Evolutionary conservation across 2,888 invertebrate genomes (phyloP), one percentile per base, ranked within the genome.

Genomic region (Polydrusus pterygomalis): DNA sequence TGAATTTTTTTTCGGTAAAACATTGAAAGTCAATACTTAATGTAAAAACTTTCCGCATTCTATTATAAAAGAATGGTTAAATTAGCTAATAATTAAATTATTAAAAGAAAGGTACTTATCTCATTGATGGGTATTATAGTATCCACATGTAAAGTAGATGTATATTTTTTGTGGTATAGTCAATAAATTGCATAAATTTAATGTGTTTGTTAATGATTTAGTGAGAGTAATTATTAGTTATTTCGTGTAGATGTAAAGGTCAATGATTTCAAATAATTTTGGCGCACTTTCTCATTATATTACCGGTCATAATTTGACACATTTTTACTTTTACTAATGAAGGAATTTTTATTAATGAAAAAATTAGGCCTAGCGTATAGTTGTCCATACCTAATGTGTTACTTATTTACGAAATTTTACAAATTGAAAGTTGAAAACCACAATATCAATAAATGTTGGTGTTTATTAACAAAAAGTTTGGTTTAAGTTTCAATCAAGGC

Each of bases 371-470:
- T 60, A 38, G 13, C 1, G 6, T 10, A 11, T 38, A 38, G 58
- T 17, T 17, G 38, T 60, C 17, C 58, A 38, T 38, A 60, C 38
- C 58, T 60, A 17, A 15, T 17, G 17, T 15, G 38, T 11, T 60
- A 17, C 17, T 60, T 60, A 38, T 38, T 38, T 9, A 11, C 17
- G 17, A 60, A 60, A 38, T 60, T 38, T 17, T 34, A 10, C 17
- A 38, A 58, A 38, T 18, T 60, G 58, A 60, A 60, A 60, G 58
- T 60, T 38, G 15, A 30, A 15, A 60, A 60, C 58, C 58, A 18
- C 58, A 60, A 17, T 60, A 17, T 38, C 15, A 17, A 60, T 38
- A 60, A 60, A 15, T 38, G 34, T 54, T 60, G 38, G 38, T 60
- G 40, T 60, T 30, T 60, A 25, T 51, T n/a, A 54, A 25, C 13